Base-by-base conservation (phyloP, 2,113 vertebrate species). In the Ivindomyrus marchei region DNA sequence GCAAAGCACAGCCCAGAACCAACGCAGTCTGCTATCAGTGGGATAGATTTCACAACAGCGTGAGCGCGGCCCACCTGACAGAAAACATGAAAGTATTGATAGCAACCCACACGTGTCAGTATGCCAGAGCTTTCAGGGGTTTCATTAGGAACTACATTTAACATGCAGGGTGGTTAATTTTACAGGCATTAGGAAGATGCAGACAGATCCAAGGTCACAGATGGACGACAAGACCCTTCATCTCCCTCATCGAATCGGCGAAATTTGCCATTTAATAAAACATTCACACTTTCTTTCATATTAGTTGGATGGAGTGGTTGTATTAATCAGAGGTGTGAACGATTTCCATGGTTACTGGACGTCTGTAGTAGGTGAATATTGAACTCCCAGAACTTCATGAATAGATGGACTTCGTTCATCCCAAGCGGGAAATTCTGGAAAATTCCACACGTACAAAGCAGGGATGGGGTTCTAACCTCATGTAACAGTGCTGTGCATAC, bases 281-380 rank as follows among this genome's bases (percentile, higher is more conserved):
- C 89, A 89, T 85, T 91, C 84, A 50, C 80, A 42, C 91, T 87
- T 90, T 87, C 27, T 92, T 92, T 91, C 88, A 80, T 90, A 90
- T 91, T 89, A 87, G 89, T 90, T 84, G 15, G 74, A 89, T 39
- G 15, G 62, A 46, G 62, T 88, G 62, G 66, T 70, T 87, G 80
- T n/a, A 84, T 42, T 91, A 88, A 89, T 91, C 13, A 88, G 88
- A 93, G 93, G 92, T 94, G 93, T 92, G 88, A 93, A 92, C 92
- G 91, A 94, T 93, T 92, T 90, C 88, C 92, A 90, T 74, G 17
- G 90, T 15, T 36, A 88, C 84, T 88, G 87, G 86, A 92, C 90
- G 91, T 92, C 89, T 94, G 91, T 92, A 88, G 91, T 90, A 87
- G 47, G 88, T 88, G 42, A 17, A 9, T 89, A 70, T 90, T 94